A percentile compares a stretch with the other conserved stretches of the same genome.
Conservation (phyloP, 2,113 vertebrate species). For the Aegithalos caudatus region DNA sequence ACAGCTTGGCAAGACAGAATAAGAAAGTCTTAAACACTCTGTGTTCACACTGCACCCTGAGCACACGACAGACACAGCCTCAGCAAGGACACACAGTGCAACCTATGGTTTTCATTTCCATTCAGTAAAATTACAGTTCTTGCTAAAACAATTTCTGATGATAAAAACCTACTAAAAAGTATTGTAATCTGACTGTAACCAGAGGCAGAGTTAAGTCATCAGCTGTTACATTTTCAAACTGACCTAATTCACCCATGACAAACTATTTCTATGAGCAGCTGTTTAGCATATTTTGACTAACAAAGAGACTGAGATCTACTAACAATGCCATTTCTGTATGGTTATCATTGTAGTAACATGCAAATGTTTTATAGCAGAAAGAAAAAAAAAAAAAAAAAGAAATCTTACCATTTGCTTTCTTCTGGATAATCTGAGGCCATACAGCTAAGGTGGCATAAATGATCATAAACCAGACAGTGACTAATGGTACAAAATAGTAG, state of each 20-base stretch:
- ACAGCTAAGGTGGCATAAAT: slow-evolving; percentile 89
- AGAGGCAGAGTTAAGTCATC: not conserved
- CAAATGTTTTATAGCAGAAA: not conserved
- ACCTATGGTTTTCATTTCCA: not conserved
- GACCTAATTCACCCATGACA: not conserved
- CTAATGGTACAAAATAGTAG: slow-evolving; percentile 97
- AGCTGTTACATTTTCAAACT: not conserved
- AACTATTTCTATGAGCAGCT: not conserved
- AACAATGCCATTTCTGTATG: not conserved
- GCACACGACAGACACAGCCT: rapidly evolving
- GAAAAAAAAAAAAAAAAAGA: not conserved
- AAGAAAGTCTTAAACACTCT: not conserved
- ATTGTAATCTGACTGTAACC: not conserved
- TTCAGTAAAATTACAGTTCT: not conserved
- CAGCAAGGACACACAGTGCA: rapidly evolving
- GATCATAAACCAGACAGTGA: slow-evolving; percentile 94
- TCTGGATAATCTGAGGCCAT: slow-evolving; percentile 95
- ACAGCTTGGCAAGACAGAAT: not conserved
- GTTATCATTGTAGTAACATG: not conserved
- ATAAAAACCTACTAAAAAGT: not conserved
- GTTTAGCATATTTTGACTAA: not conserved
- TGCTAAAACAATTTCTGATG: not conserved
- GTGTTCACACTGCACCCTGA: rapidly evolving
- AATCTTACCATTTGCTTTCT: slow-evolving; percentile 86
- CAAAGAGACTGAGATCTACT: not conserved